Evolutionary conservation across 2,888 invertebrate genomes (phyloP).

Genomic region (Eilema griseolum): DNA sequence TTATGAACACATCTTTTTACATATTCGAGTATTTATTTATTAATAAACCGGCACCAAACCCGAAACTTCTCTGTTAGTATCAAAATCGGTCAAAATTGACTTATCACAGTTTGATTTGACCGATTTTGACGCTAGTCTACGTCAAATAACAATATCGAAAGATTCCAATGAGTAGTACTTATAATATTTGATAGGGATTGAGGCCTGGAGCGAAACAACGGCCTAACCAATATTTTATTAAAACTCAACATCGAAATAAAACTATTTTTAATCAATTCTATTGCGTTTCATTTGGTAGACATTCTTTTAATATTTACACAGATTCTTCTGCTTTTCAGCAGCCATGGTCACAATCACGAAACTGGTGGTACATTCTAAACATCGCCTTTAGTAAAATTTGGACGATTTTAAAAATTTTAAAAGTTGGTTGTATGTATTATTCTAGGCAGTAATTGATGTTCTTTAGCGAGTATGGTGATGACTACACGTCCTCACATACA

Average conservation of each 20-base stretch:
- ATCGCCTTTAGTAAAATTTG: no score
- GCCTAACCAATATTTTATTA: neutral
- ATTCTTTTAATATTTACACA: no score
- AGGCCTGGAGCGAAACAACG: neutral
- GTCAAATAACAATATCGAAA: neutral
- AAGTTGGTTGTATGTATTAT: no score
- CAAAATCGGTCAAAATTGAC: neutral
- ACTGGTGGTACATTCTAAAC: no score
- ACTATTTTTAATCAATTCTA: no score
- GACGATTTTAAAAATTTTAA: no score
- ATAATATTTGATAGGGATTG: conserved; percentile 7
- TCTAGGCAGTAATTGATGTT: no score
- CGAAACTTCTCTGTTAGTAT: neutral
- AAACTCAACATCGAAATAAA: neutral
- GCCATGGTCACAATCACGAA: no score
- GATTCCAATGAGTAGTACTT: conserved; percentile 1
- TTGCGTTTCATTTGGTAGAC: no score
- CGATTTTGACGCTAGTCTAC: neutral
- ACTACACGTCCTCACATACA: no score
- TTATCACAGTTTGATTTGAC: neutral
- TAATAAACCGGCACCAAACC: conserved; percentile 15
- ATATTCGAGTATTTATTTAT: conserved; percentile 11
- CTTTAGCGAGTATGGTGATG: no score
- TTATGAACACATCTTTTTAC: conserved; percentile 23
- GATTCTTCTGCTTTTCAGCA: no score